phyloP scores from a whole-genome alignment of 2,113 vertebrate species.

The Cyprinodon brontotheroides region DNA sequence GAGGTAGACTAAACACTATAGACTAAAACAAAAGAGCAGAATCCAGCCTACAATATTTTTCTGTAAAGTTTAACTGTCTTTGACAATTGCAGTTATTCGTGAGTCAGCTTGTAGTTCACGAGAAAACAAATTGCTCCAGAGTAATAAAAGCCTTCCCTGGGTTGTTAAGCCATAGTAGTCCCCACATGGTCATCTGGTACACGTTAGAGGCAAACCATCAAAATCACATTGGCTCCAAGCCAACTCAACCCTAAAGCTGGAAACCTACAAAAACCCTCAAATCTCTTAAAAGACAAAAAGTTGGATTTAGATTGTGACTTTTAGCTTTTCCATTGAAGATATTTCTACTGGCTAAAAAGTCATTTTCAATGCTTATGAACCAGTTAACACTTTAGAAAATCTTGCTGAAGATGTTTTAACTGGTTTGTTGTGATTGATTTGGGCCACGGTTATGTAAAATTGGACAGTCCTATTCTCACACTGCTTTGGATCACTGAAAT shows the following conservation, averaged over 20 bases:
- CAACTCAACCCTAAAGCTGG: slow-evolving; percentile 29
- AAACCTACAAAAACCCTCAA: slow-evolving; percentile 36
- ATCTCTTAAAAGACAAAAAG: slow-evolving; percentile 6
- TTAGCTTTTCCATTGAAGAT: slow-evolving; percentile 1
- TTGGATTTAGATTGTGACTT: slow-evolving; percentile 20
- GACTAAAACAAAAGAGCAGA: slow-evolving; percentile 1
- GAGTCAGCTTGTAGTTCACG: slow-evolving; percentile 71
- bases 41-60: background rate
- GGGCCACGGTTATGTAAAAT: slow-evolving; percentile 28
- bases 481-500: slow-evolving; percentile 29
- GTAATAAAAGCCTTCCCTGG: slow-evolving; percentile 69
- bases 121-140: slow-evolving; percentile 76
- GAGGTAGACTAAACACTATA: background rate
- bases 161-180: slow-evolving; percentile 49
- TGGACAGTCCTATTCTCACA: slow-evolving; percentile 28
- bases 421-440: slow-evolving; percentile 31
- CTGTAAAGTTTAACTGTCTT: slow-evolving; percentile 38
- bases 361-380: background rate
- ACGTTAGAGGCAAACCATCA: slow-evolving; percentile 68
- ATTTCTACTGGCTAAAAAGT: slow-evolving; percentile 1
- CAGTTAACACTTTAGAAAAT: background rate
- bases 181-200: slow-evolving; percentile 72
- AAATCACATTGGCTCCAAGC: slow-evolving; percentile 46
- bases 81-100: slow-evolving; percentile 58
- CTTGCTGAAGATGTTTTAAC: background rate